Evolutionary conservation across 1,140 invertebrate genomes (phyloP), one percentile per base, ranked within the genome.

Genomic region (Atta colombica): DNA sequence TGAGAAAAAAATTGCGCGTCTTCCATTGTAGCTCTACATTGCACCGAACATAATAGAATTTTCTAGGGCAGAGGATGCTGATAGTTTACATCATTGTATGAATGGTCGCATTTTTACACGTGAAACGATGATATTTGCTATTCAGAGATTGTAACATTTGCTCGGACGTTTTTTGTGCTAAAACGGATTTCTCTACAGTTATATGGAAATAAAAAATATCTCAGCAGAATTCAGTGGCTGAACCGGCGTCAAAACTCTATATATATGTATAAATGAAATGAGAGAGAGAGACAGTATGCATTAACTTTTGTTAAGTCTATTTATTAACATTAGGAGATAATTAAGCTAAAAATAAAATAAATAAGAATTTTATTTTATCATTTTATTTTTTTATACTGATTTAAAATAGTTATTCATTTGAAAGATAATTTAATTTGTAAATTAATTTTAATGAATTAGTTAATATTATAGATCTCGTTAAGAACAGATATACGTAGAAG

Each of bases 71-170:
- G 77, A 66, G 81, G 51, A 80, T 86, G 75, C 77, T 60, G 80
- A 90, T 90, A 90, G 89, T 90, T 90, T 71, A 53, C 68, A n/a
- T 69, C 86, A 88, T 90, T 90, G 89, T 90, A 77, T 45, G 25
- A 53, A 77, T 31, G 74, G 61, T 68, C 82, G 75, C 49, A 66
- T 68, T 85, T 85, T 85, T 78, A 65, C 53, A 55, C 21, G 61
- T 66, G 61, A 49, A 84, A 66, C 51, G 65, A 39, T 68, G 71
- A 82, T 80, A 85, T 55, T 58, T 55, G 63, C 69, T 75, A 80
- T 86, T 89, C 84, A 82, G 61, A 5, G 35, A 58, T 25, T n/a
- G 60, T 74, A 69, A 69, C 74, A 58, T 84, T 75, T 75, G n/a
- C 55, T 74, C 25, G 39, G 55, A 75, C 28, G 45, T 74, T 84